These are phyloP conservation scores for Drosophila ustulata DNA, from an alignment of 2,888 invertebrate species.

Conservation along the genomic window DNA sequence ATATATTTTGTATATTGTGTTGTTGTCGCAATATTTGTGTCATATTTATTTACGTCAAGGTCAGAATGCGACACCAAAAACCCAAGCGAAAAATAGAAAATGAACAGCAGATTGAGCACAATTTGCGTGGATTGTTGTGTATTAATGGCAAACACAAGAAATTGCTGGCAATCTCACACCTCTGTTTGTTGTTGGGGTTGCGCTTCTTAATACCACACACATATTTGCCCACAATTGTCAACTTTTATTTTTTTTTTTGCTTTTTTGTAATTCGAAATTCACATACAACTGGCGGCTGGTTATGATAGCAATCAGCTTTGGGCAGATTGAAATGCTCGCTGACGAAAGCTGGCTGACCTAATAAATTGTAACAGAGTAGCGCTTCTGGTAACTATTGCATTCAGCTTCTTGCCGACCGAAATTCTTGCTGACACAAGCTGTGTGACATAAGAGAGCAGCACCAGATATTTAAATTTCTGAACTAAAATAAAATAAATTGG, in stretches of 20 bases:
- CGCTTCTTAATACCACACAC: constrained; percentile 1
- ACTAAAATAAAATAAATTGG: too few species aligned
- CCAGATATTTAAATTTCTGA: too few species aligned
- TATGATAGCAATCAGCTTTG: constrained; percentile 15
- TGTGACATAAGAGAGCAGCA: too few species aligned
- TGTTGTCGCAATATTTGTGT: constrained; percentile 61
- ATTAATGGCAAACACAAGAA: constrained; percentile 8
- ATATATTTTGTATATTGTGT: neutral
- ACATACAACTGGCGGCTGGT: neutral
- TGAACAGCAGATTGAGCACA: constrained; percentile 18
- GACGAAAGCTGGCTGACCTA: constrained; percentile 2
- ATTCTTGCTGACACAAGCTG: too few species aligned
- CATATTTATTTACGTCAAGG: constrained; percentile 64
- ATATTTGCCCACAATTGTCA: neutral
- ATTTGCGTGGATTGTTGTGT: constrained; percentile 21
- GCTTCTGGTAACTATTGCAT: too few species aligned
- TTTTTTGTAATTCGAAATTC: constrained; percentile 1
- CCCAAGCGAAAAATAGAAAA: constrained; percentile 2
- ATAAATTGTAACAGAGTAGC: neutral
- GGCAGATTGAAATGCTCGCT: neutral
- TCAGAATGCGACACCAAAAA: constrained; percentile 28
- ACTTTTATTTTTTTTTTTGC: neutral
- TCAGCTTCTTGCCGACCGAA: too few species aligned
- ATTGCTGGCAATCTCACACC: constrained; percentile 9
- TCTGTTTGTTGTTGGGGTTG: neutral